Evolutionary conservation across 1,140 invertebrate species (phyloP), one percentile per base, ranked within the genome.

Genomic region (Drosophila setifemur): DNA sequence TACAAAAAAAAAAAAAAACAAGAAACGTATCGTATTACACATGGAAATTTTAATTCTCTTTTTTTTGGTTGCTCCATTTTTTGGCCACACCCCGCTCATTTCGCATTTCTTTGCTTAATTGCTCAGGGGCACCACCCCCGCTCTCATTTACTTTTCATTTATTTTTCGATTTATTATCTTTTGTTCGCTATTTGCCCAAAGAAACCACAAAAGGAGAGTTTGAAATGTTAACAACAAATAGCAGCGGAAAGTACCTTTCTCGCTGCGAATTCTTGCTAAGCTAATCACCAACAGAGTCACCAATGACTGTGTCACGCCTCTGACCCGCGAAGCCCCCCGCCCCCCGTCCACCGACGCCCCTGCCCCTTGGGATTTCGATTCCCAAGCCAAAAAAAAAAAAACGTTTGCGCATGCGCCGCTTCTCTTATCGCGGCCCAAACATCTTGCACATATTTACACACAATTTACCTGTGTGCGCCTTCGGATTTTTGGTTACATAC

Each of bases 251-350:
- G 14, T 37, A 37, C 33, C 33, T 37, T 37, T 53, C 52, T 69
- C 68, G 55, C 26, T 12, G 82, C 82, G 81, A 86, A 86, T 86
- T 86, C 81, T 86, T 86, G 81, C 73, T 86, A 86, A 86, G 81
- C 81, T 86, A 86, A 86, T 86, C 81, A 86, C 61, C 71, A 64
- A 66, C 73, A 78, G 64, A 60, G 53, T 75, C 73, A 83, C 47
- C 68, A 71, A 61, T 63, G 69, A 72, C 47, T 72, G 60, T 63
- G 69, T 73, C 71, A 73, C 71, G 70, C 71, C 71, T 52, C 58
- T 61, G 37, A n/a, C 11, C n/a, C 21, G 12, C 7, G 9, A 11
- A 6, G 23, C 25, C 11, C 47, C 45, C 19, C 3, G 21, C 3
- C 21, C 48, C 48, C 9, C 9, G n/a, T 6, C 48, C 21, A 37